Conservation (phyloP, 2,888 invertebrate genomes). For the Rugalucina vietnamica region DNA sequence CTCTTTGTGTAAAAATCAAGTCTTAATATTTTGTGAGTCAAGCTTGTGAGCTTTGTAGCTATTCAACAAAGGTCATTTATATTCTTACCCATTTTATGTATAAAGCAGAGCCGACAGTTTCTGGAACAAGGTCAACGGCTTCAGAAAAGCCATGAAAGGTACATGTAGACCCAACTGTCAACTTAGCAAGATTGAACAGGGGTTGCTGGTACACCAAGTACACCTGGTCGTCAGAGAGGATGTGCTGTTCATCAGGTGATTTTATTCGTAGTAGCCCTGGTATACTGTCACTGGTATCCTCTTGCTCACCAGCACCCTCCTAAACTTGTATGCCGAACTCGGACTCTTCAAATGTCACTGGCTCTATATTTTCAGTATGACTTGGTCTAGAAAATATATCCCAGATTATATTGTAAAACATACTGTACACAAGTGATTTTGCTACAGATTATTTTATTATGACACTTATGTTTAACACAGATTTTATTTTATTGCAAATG, state of each 20-base stretch:
- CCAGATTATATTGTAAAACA: too few relatives aligned
- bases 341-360: background rate
- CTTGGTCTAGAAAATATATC: background rate
- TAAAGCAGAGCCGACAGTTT: conserved; percentile 1
- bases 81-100: background rate
- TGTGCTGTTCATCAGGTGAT: background rate
- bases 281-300: background rate
- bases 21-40: background rate
- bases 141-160: background rate
- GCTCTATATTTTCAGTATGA: background rate
- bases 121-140: background rate
- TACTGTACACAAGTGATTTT: too few relatives aligned
- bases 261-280: background rate
- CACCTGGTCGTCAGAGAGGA: background rate
- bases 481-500: too few relatives aligned
- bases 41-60: background rate
- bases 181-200: background rate
- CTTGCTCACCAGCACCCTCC: background rate
- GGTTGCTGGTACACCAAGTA: background rate
- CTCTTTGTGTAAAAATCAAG: background rate
- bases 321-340: background rate
- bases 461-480: too few relatives aligned
- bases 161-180: background rate
- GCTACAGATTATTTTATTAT: too few relatives aligned
- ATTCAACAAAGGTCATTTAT: background rate